phyloP scores from a whole-genome alignment of 2,888 invertebrate species.

The Heliconius ismenius region DNA sequence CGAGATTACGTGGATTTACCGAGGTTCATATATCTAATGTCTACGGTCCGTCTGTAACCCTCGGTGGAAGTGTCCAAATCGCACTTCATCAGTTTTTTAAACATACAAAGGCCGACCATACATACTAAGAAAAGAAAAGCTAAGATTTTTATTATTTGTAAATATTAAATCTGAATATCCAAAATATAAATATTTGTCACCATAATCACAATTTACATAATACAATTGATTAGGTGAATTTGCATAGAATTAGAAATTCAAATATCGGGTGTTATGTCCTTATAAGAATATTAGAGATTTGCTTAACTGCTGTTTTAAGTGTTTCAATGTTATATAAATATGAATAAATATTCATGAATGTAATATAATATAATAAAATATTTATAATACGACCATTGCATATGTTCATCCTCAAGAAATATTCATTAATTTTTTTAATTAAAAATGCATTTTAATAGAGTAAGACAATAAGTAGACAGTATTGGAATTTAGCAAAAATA shows the following conservation, averaged over 20 bases:
- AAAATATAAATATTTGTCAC: neutral
- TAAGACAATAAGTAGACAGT: too few species aligned
- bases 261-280: neutral
- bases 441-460: too few species aligned
- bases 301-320: conserved; percentile 9
- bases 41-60: too few species aligned
- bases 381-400: neutral
- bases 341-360: conserved; percentile 29
- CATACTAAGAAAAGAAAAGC: neutral
- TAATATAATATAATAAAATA: neutral
- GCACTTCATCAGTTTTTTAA: too few species aligned
- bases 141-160: neutral
- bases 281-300: conserved; percentile 19
- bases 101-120: neutral
- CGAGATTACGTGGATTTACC: too few species aligned
- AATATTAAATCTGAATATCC: neutral
- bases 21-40: too few species aligned
- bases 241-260: conserved; percentile 31
- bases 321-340: conserved; percentile 25
- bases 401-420: too few species aligned
- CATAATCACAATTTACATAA: neutral
- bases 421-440: too few species aligned
- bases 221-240: conserved; percentile 8
- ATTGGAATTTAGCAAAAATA: neutral
- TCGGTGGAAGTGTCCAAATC: too few species aligned